These are phyloP conservation scores for Odocoileus virginianus DNA, from an alignment of 2,113 vertebrate genomes.

Conservation along the genomic window DNA sequence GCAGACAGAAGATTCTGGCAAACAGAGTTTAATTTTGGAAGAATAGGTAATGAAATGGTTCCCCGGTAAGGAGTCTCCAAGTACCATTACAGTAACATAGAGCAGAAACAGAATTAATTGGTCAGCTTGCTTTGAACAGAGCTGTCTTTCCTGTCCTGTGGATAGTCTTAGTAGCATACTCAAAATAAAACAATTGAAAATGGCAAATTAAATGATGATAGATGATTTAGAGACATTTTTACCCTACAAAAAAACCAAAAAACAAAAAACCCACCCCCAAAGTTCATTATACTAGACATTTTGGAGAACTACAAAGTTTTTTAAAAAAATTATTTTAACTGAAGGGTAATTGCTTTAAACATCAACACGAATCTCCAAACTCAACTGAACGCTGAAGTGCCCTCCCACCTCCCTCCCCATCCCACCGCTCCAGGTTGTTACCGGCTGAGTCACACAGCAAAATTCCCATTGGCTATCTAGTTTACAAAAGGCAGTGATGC, in stretches of 20 bases:
- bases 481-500: background rate
- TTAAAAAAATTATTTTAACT: background rate
- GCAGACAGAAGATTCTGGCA: background rate
- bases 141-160: background rate
- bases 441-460: background rate
- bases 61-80: background rate
- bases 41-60: background rate
- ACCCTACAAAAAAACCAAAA: background rate
- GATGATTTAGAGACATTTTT: background rate
- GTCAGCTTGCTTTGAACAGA: background rate
- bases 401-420: background rate
- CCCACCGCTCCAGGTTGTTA: background rate
- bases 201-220: background rate
- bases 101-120: background rate
- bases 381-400: background rate
- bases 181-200: background rate
- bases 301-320: background rate
- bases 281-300: background rate
- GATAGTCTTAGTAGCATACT: constrained; percentile 38
- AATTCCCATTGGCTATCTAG: background rate
- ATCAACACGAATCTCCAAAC: background rate
- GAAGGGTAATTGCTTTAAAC: background rate
- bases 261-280: background rate
- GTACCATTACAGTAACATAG: background rate
- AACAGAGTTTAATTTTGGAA: background rate